A percentile compares a stretch with the other conserved stretches of the same genome.
phyloP scores from a whole-genome alignment of 2,888 invertebrate genomes.

The Andrena bicolor region DNA sequence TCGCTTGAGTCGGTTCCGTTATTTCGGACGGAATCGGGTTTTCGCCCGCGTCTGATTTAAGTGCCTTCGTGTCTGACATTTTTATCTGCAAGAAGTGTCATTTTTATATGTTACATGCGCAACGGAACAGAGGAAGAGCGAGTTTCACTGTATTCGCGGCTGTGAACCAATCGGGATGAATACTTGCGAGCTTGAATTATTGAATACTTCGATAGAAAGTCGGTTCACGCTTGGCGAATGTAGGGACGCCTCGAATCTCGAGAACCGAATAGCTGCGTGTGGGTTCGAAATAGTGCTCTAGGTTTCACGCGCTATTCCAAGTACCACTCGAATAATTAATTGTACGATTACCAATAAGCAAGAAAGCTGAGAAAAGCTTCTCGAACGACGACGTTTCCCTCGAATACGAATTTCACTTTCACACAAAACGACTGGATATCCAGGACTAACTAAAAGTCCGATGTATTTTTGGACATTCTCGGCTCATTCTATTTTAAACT shows the following conservation, averaged over 20 bases:
- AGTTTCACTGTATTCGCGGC: slow-evolving; percentile 1
- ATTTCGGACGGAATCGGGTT: slow-evolving; percentile 48
- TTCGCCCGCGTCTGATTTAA: slow-evolving; percentile 63
- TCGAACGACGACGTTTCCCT: slow-evolving; percentile 1
- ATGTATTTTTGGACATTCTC: slow-evolving; percentile 81
- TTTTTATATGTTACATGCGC: neutral
- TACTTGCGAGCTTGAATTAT: neutral
- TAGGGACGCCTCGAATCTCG: neutral
- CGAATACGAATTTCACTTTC: slow-evolving; percentile 34
- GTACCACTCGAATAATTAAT: neutral
- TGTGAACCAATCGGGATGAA: neutral
- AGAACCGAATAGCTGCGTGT: neutral
- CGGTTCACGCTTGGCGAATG: neutral
- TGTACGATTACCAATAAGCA: slow-evolving; percentile 9
- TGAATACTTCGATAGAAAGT: neutral
- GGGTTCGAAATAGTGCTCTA: neutral
- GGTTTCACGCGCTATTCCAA: neutral
- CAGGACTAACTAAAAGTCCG: slow-evolving; percentile 65
- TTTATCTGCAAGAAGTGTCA: slow-evolving; percentile 58
- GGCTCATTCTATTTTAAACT: slow-evolving; percentile 81
- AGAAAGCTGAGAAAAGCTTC: neutral
- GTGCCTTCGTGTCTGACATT: slow-evolving; percentile 70
- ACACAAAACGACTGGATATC: slow-evolving; percentile 61
- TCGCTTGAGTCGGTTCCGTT: neutral
- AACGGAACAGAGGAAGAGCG: slow-evolving; percentile 32